Conservation (phyloP, 53 echinoderm and acorn worm species). For the Patiria pectinifera region DNA sequence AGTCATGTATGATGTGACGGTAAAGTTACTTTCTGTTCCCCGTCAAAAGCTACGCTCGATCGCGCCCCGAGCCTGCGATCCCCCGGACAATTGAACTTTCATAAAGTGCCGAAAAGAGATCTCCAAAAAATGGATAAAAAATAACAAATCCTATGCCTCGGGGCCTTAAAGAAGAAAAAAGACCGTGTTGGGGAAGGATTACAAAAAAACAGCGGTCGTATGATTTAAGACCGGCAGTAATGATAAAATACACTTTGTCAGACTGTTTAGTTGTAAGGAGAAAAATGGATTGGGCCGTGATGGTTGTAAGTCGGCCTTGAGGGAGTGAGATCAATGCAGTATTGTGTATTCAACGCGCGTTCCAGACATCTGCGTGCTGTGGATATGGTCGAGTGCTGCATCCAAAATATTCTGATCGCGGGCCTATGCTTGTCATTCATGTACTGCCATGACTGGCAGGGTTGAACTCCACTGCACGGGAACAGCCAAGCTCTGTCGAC, state of each 20-base stretch:
- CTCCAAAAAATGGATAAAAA: not conserved
- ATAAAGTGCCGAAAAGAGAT: conserved; percentile 14
- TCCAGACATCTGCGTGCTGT: conserved; percentile 24
- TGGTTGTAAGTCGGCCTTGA: not conserved
- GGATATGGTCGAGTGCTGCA: not conserved
- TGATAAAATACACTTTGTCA: not conserved
- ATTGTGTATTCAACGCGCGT: conserved; percentile 2
- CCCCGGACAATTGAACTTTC: not conserved
- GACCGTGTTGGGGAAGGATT: not conserved
- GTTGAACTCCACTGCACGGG: not conserved
- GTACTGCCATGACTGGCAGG: conserved; percentile 7
- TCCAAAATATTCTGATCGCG: not conserved
- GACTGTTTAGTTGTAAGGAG: not conserved
- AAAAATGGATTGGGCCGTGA: not conserved
- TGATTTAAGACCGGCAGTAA: not conserved
- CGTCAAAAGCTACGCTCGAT: conserved; percentile 6
- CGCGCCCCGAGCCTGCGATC: not conserved
- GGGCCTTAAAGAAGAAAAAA: not conserved
- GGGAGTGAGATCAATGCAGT: not conserved
- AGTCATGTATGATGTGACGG: conserved; percentile 2
- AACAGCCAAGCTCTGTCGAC: conserved; percentile 35
- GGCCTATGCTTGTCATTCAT: no score
- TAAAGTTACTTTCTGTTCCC: not conserved
- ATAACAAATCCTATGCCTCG: conserved; percentile 1
- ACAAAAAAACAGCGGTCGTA: not conserved